Conservation (phyloP, 2,113 vertebrate species). For the Petaurus breviceps region DNA sequence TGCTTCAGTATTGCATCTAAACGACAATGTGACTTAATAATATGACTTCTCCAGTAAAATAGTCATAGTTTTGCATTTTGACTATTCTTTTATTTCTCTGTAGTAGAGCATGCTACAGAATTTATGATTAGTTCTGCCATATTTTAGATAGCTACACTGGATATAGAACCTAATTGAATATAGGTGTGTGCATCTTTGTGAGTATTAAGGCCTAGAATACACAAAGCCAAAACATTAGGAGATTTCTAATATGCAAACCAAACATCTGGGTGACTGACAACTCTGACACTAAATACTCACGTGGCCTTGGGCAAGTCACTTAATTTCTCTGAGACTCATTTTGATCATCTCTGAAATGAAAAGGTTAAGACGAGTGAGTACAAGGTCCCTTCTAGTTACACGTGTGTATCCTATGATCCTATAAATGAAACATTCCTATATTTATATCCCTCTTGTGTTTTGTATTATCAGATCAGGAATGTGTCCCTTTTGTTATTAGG, state of each 20-base stretch:
- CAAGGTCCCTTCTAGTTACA: not conserved
- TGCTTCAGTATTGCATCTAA: slow-evolving; percentile 13
- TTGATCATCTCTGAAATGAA: not conserved
- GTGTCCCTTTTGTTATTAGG: not conserved
- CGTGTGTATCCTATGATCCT: not conserved
- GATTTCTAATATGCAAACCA: too few species aligned
- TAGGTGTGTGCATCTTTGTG: not conserved
- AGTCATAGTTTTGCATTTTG: not conserved
- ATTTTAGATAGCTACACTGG: not conserved
- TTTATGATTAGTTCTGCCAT: not conserved
- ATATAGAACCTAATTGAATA: not conserved
- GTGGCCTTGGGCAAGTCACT: not conserved
- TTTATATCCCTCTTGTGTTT: not conserved
- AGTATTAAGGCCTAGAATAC: too few species aligned
- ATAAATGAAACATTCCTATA: not conserved
- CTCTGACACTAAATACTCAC: not conserved
- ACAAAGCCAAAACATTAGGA: too few species aligned
- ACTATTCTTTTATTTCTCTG: not conserved
- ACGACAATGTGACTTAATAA: not conserved
- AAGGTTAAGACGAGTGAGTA: not conserved
- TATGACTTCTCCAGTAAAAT: not conserved
- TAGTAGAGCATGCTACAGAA: too few species aligned
- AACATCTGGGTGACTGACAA: not conserved
- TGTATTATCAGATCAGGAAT: not conserved
- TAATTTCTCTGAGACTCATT: not conserved